Base-by-base conservation (phyloP, 1,140 invertebrate species). In the Akabosia matsudoensis region DNA sequence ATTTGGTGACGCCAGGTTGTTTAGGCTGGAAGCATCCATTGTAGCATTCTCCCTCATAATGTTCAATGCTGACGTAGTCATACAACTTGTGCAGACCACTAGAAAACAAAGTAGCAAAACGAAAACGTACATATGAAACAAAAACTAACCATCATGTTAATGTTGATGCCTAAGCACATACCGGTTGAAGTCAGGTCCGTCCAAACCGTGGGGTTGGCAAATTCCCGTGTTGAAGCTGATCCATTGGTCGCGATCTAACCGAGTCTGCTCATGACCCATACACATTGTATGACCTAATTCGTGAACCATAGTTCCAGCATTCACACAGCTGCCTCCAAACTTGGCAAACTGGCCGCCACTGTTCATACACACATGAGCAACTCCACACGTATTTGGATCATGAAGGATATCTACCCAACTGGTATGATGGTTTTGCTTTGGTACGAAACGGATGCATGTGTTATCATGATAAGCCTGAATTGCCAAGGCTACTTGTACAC, bases 21-120 rank as follows among this genome's bases (percentile, higher is more conserved):
- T 70, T 76, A 1, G 79, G 79, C 18, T 52, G 33, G 74, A 80
- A 77, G 33, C 79, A 80, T 33, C 77, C 77, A 52, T 79, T 80
- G 76, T 80, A 80, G 22, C 79, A 80, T 77, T 80, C 79, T 14
- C 79, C 79, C 73, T 80, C 79, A 37, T 80, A 80, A 56, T 80
- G 79, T 45, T 80, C 77, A 72, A 80, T 76, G 37, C 73, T 75
- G 0, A 80, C 79, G 34, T 77, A 80, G 33, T 80, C 79, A 28
- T 80, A 80, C 26, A 80, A 30, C 34, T 79, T 76, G 31, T 80
- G 75, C 16, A 80, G 76, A 18, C 77, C 78, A 0, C 37, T 45
- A 45, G 7, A 45, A 45, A 10, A 10, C 7, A 45, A 45, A 18
- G 7, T 7, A 45, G 18, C 7, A 45, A 45, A 45, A 18, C 18